phyloP scores from a whole-genome alignment of 1,140 invertebrate species.

The Cyrtorhinus lividipennis region DNA sequence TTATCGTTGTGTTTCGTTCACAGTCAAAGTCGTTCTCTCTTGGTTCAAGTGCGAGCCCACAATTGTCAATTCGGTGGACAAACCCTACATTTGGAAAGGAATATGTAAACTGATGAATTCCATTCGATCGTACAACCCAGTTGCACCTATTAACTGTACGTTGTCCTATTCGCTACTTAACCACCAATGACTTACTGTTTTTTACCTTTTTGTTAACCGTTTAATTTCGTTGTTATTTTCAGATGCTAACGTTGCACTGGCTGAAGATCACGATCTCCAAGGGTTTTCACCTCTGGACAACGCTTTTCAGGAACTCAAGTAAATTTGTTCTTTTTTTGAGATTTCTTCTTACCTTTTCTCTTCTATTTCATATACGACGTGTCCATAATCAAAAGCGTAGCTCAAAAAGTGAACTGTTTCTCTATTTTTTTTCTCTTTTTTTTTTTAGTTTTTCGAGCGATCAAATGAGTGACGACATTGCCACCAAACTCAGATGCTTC shows the following conservation, averaged over 20 bases:
- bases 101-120: conserved; percentile 57
- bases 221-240: conserved; percentile 24
- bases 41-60: conserved; percentile 47
- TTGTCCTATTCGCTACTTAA: conserved; percentile 5
- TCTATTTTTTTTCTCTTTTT: too few relatives aligned
- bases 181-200: not conserved
- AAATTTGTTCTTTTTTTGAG: conserved; percentile 22
- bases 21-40: conserved; percentile 58
- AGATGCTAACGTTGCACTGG: conserved; percentile 52
- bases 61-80: conserved; percentile 38
- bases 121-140: conserved; percentile 34
- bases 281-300: conserved; percentile 59
- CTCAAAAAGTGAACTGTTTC: too few relatives aligned
- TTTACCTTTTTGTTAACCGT: not conserved
- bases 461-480: conserved; percentile 15
- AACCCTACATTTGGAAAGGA: conserved; percentile 61
- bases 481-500: conserved; percentile 24
- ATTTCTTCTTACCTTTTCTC: not conserved
- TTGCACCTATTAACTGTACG: conserved; percentile 13
- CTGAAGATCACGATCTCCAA: conserved; percentile 63
- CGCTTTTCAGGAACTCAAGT: conserved; percentile 38
- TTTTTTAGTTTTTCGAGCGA: conserved; percentile 22
- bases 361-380: not conserved
- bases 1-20: conserved; percentile 23
- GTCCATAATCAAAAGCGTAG: too few relatives aligned